Evolutionary conservation across 1,140 invertebrate species (phyloP).

Genomic region (Ceratoteleas bidentatus): DNA sequence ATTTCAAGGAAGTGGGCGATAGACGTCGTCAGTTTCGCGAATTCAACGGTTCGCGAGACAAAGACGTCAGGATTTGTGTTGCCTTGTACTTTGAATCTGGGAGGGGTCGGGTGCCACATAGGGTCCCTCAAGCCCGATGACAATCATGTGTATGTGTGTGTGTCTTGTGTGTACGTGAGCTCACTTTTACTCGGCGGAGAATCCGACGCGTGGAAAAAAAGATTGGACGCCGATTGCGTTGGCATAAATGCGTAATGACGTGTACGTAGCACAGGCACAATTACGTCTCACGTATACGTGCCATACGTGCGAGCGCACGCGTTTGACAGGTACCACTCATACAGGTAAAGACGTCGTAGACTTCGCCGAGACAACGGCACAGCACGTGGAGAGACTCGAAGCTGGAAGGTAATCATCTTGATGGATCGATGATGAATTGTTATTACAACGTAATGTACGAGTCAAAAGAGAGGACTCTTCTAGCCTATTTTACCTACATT

Average conservation of each 20-base stretch:
- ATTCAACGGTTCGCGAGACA: slow-evolving; percentile 46
- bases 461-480: neutral
- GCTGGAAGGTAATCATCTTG: slow-evolving; percentile 68
- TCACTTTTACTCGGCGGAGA: slow-evolving; percentile 61
- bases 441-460: slow-evolving; percentile 54
- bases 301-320: slow-evolving; percentile 15
- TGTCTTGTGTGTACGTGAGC: slow-evolving; percentile 15
- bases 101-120: slow-evolving; percentile 60
- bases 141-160: slow-evolving; percentile 20
- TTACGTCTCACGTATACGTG: slow-evolving; percentile 55
- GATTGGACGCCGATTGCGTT: slow-evolving; percentile 45
- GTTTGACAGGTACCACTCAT: slow-evolving; percentile 54
- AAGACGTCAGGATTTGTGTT: slow-evolving; percentile 63
- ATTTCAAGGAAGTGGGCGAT: slow-evolving; percentile 18
- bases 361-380: slow-evolving; percentile 45
- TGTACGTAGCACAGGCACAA: slow-evolving; percentile 66
- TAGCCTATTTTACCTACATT: too few relatives aligned
- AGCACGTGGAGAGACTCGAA: slow-evolving; percentile 49
- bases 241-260: slow-evolving; percentile 65
- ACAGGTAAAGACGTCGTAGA: slow-evolving; percentile 39
- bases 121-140: slow-evolving; percentile 46
- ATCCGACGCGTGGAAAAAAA: slow-evolving; percentile 51
- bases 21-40: slow-evolving; percentile 9
- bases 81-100: slow-evolving; percentile 67
- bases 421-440: slow-evolving; percentile 67